A percentile compares a stretch with the other conserved stretches of the same genome.
phyloP scores from a whole-genome alignment of 2,888 invertebrate species.

The Aphodius granarius region DNA sequence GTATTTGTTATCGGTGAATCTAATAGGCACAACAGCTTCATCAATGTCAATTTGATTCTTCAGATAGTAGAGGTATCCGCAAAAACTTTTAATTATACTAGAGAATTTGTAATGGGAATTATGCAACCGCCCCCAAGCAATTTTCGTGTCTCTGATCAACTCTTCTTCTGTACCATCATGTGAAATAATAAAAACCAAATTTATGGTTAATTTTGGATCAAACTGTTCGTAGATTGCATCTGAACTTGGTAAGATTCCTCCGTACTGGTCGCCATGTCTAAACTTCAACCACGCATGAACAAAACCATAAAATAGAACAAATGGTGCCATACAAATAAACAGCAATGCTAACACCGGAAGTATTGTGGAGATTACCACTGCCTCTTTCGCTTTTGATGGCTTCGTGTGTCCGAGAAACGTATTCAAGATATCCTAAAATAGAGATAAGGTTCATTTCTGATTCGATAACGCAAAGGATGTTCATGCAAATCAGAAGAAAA shows the following conservation, averaged over 20 bases:
- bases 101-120: neutral
- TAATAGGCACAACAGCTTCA: neutral
- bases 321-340: neutral
- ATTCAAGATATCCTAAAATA: neutral
- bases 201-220: neutral
- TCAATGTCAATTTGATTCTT: neutral
- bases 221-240: neutral
- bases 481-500: too few relatives aligned
- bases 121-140: neutral
- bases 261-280: neutral
- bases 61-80: neutral
- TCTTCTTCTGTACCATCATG: neutral
- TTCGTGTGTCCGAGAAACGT: neutral
- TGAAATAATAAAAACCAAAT: neutral
- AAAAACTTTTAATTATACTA: neutral
- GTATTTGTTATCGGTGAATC: neutral
- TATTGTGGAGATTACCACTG: neutral
- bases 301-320: neutral
- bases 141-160: neutral
- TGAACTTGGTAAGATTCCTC: neutral
- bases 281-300: neutral
- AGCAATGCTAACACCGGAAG: neutral
- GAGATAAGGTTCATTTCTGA: neutral
- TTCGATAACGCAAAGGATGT: too few relatives aligned
- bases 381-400: neutral